Base-by-base conservation (phyloP, 2,888 invertebrate species). In the Stenoptilia bipunctidactyla region DNA sequence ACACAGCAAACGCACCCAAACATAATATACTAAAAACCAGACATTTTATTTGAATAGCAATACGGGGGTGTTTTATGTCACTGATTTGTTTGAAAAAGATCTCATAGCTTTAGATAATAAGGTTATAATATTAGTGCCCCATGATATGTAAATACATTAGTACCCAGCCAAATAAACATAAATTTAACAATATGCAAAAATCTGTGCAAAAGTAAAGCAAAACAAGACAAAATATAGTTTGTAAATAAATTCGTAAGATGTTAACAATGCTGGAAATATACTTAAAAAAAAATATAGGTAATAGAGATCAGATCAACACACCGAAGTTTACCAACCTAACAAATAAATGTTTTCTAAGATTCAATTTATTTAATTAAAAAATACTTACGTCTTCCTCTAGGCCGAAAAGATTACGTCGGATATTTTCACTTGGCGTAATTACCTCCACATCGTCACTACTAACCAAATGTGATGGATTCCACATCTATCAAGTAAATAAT, bases 371-470 rank as follows among this genome's bases (percentile, higher is more conserved):
- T 25, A 25, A 25, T 25, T 25, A 15, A 15, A 36, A 36, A 36
- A 15, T 15, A 36, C 36, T 36, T 36, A 36, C 36, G 36, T 36
- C 36, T 15, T 36, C 36, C 36, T 36, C 36, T 36, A n/a, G 36
- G 36, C 36, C 36, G 15, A 36, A 36, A 36, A 36, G 36, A 36
- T 36, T 36, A 36, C 36, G 36, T 15, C 36, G 36, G 15, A 36
- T 36, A 36, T 14, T 36, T 12, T 36, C 36, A 36, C 36, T 14
- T 36, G 36, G 36, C 36, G 36, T 36, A 36, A 36, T 36, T 15
- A 36, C 36, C 36, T 36, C 36, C 36, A 36, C 36, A 15, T 36
- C 36, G 36, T 36, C 36, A 36, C 36, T 36, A 36, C 36, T 15
- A 12, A 36, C 36, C 12, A 36, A 36, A n/a, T 36, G 36, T 36